These are phyloP conservation scores for Callithrix jacchus DNA, from an alignment of 2,113 vertebrate species.

Conservation along the genomic window DNA sequence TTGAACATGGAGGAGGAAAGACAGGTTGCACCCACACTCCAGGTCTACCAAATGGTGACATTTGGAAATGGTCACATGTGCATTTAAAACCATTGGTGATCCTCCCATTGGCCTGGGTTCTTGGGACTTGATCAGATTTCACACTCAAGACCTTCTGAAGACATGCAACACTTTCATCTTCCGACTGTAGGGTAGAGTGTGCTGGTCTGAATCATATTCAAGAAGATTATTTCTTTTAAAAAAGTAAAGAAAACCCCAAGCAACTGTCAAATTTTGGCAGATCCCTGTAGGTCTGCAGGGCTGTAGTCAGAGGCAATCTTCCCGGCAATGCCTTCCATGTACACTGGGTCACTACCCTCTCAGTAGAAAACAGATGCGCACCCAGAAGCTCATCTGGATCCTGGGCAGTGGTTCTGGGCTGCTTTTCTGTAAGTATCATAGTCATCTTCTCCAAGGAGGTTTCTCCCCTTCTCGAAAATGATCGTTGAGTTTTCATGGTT, in stretches of 20 bases:
- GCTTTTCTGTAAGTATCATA: neutral
- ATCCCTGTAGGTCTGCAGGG: fast-evolving
- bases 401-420: neutral
- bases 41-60: fast-evolving
- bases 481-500: neutral
- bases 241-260: neutral
- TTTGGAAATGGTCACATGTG: fast-evolving
- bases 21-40: fast-evolving
- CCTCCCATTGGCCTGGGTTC: neutral
- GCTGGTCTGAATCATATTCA: neutral
- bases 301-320: no score
- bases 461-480: neutral
- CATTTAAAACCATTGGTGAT: no score
- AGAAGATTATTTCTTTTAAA: neutral
- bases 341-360: neutral
- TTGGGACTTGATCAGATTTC: neutral
- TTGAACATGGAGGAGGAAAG: neutral
- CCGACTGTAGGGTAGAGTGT: no score
- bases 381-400: neutral
- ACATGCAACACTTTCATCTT: fast-evolving
- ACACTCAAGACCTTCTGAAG: neutral
- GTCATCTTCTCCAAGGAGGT: neutral
- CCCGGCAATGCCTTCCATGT: fast-evolving
- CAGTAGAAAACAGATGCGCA: neutral
- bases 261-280: neutral